Conservation (phyloP, 2,797 vertebrate species). For the Erethizon dorsatum region DNA sequence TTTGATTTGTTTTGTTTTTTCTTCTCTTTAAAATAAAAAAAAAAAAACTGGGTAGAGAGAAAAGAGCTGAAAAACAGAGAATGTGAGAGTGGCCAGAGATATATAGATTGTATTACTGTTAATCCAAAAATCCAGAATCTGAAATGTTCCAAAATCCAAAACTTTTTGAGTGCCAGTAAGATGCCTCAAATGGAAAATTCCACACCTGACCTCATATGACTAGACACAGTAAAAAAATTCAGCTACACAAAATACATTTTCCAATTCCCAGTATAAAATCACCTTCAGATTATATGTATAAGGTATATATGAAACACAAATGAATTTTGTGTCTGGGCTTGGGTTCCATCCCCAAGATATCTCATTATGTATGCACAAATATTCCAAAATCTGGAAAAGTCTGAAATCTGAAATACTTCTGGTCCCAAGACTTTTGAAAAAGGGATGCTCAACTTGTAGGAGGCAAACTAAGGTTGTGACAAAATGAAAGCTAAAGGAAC, state of each 20-base stretch:
- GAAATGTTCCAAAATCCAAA: not conserved
- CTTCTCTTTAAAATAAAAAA: too few relatives aligned
- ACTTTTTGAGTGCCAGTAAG: not conserved
- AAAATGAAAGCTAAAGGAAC: not conserved
- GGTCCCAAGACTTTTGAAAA: not conserved
- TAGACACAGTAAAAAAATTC: not conserved
- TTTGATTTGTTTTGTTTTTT: too few relatives aligned
- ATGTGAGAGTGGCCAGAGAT: not conserved
- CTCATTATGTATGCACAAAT: not conserved
- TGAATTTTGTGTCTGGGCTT: not conserved
- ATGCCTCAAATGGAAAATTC: not conserved
- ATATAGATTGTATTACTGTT: not conserved
- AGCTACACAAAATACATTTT: not conserved
- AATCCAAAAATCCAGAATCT: not conserved
- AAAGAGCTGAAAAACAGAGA: not conserved
- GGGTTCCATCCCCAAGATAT: not conserved
- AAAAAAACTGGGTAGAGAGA: not conserved
- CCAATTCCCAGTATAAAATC: not conserved
- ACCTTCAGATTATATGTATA: not conserved
- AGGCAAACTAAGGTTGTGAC: constrained; percentile 1
- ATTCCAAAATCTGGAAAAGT: not conserved
- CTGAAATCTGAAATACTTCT: not conserved
- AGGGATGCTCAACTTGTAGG: not conserved
- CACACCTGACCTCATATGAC: not conserved
- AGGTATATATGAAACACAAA: not conserved